A percentile compares a stretch with the other conserved stretches of the same genome.
Evolutionary conservation across 64 coral and sea anemone species (phyloP).

Genomic region (Anthopleura sola): DNA sequence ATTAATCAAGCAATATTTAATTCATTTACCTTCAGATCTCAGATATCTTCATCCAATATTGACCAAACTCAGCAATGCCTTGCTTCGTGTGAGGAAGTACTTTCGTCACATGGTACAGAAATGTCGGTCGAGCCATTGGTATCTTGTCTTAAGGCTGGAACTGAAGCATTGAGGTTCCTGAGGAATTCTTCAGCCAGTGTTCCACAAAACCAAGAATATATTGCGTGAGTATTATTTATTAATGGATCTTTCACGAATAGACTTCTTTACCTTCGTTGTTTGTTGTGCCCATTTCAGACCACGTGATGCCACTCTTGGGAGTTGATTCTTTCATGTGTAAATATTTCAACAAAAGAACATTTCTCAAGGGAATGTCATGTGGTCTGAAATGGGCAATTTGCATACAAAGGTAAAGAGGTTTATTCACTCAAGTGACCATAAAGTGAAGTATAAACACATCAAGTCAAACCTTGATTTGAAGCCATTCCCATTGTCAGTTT

Average conservation of each 20-base stretch:
- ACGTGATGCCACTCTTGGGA: too few species aligned
- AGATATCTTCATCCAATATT: background rate
- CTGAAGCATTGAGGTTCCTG: constrained; percentile 71
- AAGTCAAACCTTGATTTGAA: too few species aligned
- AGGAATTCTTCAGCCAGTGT: constrained; percentile 68
- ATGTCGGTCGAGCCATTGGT: background rate
- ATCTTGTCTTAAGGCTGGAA: constrained; percentile 32
- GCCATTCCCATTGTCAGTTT: too few species aligned
- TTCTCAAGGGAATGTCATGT: too few species aligned
- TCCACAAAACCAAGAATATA: constrained; percentile 55
- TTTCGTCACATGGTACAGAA: background rate
- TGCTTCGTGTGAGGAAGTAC: background rate
- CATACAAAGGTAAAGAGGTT: too few species aligned
- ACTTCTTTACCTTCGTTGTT: background rate
- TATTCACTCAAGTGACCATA: too few species aligned
- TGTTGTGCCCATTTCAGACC: too few species aligned
- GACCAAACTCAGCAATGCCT: background rate
- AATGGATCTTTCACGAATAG: background rate
- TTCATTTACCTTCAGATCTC: background rate
- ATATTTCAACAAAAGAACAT: too few species aligned
- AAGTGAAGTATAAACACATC: too few species aligned
- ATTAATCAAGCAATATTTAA: background rate
- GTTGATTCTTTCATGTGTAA: too few species aligned
- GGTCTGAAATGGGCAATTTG: too few species aligned
- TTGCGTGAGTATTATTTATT: constrained; percentile 49